Base-by-base conservation (phyloP, 2,888 invertebrate genomes). In the Heliconius sara region DNA sequence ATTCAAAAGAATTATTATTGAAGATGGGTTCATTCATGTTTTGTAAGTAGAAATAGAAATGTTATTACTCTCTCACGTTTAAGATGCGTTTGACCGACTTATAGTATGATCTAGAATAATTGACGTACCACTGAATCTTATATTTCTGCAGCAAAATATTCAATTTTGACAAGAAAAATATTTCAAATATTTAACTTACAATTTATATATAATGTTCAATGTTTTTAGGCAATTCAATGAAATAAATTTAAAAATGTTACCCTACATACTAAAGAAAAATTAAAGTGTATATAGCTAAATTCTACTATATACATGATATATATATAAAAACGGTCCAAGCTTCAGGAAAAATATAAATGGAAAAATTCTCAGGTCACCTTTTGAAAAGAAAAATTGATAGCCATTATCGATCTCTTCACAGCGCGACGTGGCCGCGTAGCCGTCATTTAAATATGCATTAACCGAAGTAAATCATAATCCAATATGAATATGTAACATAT, bases 371-470 rank as follows among this genome's bases (percentile, higher is more conserved):
- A n/a, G 60, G 60, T 10, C 3, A n/a, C 9, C n/a, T 60, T 10
- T 10, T 60, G 60, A 60, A 60, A 60, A n/a, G 60, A n/a, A n/a
- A 60, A 3, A 10, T 60, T 0, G 22, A n/a, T 12, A 60, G 60
- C n/a, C 60, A 10, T n/a, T 60, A 60, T 60, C 60, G 60, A 60
- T 60, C 60, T 22, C n/a, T 57, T n/a, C 10, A 60, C 57, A 3
- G 60, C 27, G n/a, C 25, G 13, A 13, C 63, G 2, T 27, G 25
- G 39, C 43, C 70, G 70, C 43, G 9, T 43, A n/a, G n/a, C 13
- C 12, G 13, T 3, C 16, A 70, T 25, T 70, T 70, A 70, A 70
- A 70, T 43, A 70, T 43, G 43, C 70, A 70, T 25, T 43, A 70
- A 2, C 43, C 13, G 25, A 25, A 43, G 39, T 43, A 70, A 25